Conservation (phyloP, 2,797 vertebrate genomes). For the Poliocrania exsul region DNA sequence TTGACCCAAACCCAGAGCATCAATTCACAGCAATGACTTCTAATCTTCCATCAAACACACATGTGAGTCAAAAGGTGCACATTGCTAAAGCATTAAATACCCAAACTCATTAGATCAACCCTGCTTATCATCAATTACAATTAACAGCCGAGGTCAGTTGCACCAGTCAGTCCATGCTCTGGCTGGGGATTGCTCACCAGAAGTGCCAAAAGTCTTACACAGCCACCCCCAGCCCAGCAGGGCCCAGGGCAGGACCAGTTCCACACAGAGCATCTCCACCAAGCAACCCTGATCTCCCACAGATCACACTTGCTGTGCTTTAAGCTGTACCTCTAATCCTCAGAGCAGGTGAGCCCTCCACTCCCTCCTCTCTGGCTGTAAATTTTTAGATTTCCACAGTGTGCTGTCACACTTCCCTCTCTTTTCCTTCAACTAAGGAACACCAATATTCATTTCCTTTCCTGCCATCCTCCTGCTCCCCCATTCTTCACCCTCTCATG, state of each 20-base stretch:
- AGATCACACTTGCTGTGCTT: fast-evolving
- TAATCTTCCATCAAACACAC: neutral
- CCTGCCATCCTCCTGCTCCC: neutral
- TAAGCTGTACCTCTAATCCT: neutral
- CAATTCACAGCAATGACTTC: neutral
- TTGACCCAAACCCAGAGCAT: neutral
- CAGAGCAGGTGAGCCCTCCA: neutral
- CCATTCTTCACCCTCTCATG: neutral
- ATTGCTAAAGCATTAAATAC: neutral
- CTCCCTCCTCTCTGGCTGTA: neutral
- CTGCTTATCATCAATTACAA: neutral
- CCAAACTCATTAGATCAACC: neutral
- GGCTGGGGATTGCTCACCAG: neutral
- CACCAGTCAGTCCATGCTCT: neutral
- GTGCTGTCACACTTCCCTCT: neutral
- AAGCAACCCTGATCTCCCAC: fast-evolving
- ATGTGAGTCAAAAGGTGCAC: neutral
- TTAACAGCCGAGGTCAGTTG: neutral
- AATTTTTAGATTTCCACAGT: fast-evolving
- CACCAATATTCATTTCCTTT: neutral
- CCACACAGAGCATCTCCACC: neutral
- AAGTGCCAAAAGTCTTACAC: neutral
- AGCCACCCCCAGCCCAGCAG: neutral
- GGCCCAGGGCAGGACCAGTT: neutral
- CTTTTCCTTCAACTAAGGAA: neutral